Base-by-base conservation (phyloP, 2,113 vertebrate genomes). In the Melanerpes aurifrons region DNA sequence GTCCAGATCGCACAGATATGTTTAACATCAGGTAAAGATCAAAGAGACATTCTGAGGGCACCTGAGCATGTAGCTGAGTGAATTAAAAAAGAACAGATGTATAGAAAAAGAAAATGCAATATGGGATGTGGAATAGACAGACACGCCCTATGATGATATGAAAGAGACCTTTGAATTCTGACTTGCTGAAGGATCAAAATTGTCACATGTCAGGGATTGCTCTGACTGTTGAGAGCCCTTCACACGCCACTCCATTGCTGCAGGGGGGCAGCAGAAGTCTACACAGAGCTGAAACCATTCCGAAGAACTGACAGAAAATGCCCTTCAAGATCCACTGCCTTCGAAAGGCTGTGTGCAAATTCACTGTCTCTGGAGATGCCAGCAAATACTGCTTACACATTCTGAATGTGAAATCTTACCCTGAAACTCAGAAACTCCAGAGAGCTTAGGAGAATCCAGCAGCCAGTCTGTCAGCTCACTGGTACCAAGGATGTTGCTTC, bases 401-500 rank as follows among this genome's bases (percentile, higher is more conserved):
- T 78, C 69, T 50, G 45, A 75, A 53, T 82, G 10, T 80, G 14
- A 91, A 84, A 25, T 2, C 95, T 97, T 95, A 98, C 98, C 98
- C 64, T 92, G 97, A 89, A 97, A 96, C 53, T 97, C 97, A 16
- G 95, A 47, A 32, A 94, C 93, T n/a, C 95, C 96, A 9, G 96
- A 94, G 19, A 97, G 97, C 58, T 84, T 94, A 25, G 98, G 98
- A 21, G 97, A 94, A 64, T 98, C 98, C n/a, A 98, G 94, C 67
- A 98, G 96, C 98, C 98, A 98, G 66, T 98, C 97, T 10, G 98
- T 97, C 66, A 98, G 96, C 63, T 98, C 98, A 0, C 95, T 96
- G 4, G 97, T 97, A 31, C 97, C 96, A 0, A 98, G 98, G 67
- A 98, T 96, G 53, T 98, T 97, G 95, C 96, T 98, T 59, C 98